Evolutionary conservation across 2,888 invertebrate species (phyloP), one percentile per base, ranked within the genome.

Genomic region (Cosmia pyralina): DNA sequence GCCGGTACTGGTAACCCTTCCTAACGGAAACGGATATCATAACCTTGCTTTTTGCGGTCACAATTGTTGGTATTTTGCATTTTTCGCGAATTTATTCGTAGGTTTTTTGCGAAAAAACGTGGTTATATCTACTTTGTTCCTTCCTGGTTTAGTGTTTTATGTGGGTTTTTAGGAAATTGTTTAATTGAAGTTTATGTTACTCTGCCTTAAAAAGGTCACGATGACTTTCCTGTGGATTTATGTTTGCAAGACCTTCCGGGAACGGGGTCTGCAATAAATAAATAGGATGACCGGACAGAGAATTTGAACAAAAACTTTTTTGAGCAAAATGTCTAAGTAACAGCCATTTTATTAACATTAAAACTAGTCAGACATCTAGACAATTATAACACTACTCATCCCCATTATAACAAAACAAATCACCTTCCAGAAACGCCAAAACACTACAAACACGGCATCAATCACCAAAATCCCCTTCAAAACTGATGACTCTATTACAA

Each of bases 401-500:
- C n/a, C n/a, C 38, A 62, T 59, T 70, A 78, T 65, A 72, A 46
- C 13, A 60, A 71, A 79, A 82, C 70, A 72, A 75, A 80, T 80
- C 66, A 82, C 65, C 64, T 62, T 19, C 34, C 5, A 28, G 15
- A 50, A 38, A 50, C 59, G 81, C 53, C 81, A 78, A 59, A 58
- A 69, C 58, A 75, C 57, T 57, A 70, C 59, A 69, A 72, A 66
- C 48, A 69, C 34, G 65, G 53, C 76, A 85, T 85, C 72, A 82
- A 79, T 81, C 73, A 84, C 82, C 81, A 70, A 77, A 79, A 74
- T 72, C 84, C 79, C 76, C 85, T 83, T 84, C 85, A 34, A 86
- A 88, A 89, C 85, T 89, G 89, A 92, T 90, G 90, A 92, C 90
- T 92, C 92, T 92, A 93, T 94, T 93, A 93, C 90, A 85, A 81